These are phyloP conservation scores for Leptosomus discolor DNA, from an alignment of 2,113 vertebrate species.

Conservation along the genomic window DNA sequence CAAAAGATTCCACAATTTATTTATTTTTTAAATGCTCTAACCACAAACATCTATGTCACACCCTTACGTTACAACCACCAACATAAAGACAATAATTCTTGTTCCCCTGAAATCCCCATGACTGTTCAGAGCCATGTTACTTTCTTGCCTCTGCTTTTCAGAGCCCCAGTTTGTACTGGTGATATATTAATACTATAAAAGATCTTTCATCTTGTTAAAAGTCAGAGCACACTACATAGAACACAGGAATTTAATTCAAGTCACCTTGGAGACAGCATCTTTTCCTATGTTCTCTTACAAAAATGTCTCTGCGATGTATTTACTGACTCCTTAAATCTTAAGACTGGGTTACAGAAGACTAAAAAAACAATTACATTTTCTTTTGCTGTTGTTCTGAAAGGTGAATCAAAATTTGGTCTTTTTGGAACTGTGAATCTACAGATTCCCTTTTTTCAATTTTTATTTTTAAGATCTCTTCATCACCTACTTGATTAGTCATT, in stretches of 20 bases:
- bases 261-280: neutral
- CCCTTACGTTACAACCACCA: neutral
- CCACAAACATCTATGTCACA: neutral
- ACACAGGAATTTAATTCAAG: neutral
- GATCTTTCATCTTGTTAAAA: neutral
- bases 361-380: neutral
- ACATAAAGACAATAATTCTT: neutral
- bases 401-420: neutral
- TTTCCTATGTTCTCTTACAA: neutral
- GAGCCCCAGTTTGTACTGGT: neutral
- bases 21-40: neutral
- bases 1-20: neutral
- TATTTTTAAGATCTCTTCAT: neutral
- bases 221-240: neutral
- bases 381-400: neutral
- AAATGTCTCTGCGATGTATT: neutral
- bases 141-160: neutral
- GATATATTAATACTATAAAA: neutral
- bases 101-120: neutral
- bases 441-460: accelerated
- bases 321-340: neutral
- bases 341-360: neutral
- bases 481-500: neutral
- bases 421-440: neutral
- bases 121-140: neutral